Base-by-base conservation (phyloP, 2,113 vertebrate genomes). In the Sander lucioperca region DNA sequence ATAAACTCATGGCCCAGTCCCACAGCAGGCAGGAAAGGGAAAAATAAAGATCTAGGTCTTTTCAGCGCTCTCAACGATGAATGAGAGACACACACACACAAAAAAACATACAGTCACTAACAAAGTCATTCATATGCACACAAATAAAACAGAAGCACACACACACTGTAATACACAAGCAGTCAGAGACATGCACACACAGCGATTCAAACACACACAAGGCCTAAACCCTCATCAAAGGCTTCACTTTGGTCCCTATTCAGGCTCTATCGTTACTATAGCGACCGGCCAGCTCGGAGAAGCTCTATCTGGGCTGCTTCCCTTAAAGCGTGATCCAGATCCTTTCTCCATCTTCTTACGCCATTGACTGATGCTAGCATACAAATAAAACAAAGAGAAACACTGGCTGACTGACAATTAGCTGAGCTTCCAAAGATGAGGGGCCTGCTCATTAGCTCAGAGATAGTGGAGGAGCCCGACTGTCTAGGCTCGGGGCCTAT, bases 241-340 rank as follows among this genome's bases (percentile, higher is more conserved):
- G 86, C 86, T 89, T 89, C 84, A 68, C 88, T 90, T 90, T 72
- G 80, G 84, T 89, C 88, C 82, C 89, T 80, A 92, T 93, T 93
- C 88, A 91, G 86, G 82, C 77, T 86, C 87, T 81, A 82, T 86
- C 33, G 93, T 94, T 93, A 91, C 93, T 91, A 94, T 93, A 92
- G 91, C 77, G 84, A 94, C 92, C 78, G 18, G 88, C 81, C 77
- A 80, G 87, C 85, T 48, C 82, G 70, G 78, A 93, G 85, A 86
- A 89, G 90, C 86, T 91, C 86, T 89, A 94, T 91, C 90, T 88
- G 80, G 84, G 88, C 79, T 74, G 86, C 63, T 84, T 90, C 83
- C 74, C 83, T 89, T 88, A 84, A 91, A 91, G 85, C 66, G 11
- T 79, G 86, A 92, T 87, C 79, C 85, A 81, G 86, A 82, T 90